Evolutionary conservation across 2,797 vertebrate genomes (phyloP).

Genomic region (Etheostoma perlongum): DNA sequence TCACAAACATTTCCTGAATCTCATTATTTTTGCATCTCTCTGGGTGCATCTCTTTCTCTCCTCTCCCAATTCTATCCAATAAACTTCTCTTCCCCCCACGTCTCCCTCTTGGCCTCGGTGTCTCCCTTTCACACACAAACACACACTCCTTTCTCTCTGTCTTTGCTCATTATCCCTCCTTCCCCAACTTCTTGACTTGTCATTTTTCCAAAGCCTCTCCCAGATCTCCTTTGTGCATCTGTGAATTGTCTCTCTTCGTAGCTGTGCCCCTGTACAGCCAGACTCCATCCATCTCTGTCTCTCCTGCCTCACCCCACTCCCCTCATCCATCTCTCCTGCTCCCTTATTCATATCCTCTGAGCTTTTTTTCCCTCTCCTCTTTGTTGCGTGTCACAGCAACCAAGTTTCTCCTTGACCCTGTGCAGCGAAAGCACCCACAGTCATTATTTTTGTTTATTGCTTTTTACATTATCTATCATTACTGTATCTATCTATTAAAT

Average conservation of each 20-base stretch:
- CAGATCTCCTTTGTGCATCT: constrained; percentile 77
- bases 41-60: constrained; percentile 5
- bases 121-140: constrained; percentile 39
- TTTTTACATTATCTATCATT: not conserved
- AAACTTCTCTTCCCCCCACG: constrained; percentile 5
- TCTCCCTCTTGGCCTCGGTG: constrained; percentile 38
- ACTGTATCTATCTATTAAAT: too few relatives aligned
- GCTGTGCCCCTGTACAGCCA: constrained; percentile 65
- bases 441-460: constrained; percentile 1
- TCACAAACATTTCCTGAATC: constrained; percentile 30
- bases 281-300: constrained; percentile 85
- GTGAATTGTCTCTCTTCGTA: constrained; percentile 69
- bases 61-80: constrained; percentile 31
- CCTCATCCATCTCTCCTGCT: constrained; percentile 82
- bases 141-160: constrained; percentile 40
- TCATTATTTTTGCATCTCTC: constrained; percentile 36
- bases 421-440: constrained; percentile 31
- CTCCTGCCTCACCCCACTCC: constrained; percentile 71
- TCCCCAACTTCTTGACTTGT: constrained; percentile 75
- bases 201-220: constrained; percentile 75
- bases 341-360: constrained; percentile 79
- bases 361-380: constrained; percentile 69
- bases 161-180: constrained; percentile 72
- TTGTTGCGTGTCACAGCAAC: constrained; percentile 70
- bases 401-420: constrained; percentile 77